phyloP scores from a whole-genome alignment of 1,140 invertebrate genomes.

The Bilobella aurantiaca region DNA sequence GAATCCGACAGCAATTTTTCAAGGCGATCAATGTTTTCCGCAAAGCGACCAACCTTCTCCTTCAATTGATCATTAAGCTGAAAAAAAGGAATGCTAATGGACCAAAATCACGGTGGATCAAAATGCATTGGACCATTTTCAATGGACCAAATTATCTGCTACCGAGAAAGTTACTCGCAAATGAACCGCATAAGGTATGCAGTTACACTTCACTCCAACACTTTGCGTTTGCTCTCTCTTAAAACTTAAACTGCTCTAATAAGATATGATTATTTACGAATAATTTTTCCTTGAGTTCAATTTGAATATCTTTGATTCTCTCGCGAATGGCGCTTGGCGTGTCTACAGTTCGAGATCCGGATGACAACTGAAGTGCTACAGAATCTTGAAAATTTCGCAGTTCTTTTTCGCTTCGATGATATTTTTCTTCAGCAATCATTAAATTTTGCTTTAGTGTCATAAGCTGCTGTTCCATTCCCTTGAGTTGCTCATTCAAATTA shows the following conservation, averaged over 20 bases:
- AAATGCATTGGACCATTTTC: too few species aligned
- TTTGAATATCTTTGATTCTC: conserved; percentile 58
- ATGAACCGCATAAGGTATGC: too few species aligned
- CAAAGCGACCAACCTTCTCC: conserved; percentile 35
- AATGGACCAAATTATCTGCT: too few species aligned
- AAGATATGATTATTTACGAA: conserved; percentile 45
- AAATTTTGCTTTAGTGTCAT: conserved; percentile 26
- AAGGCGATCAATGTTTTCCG: conserved; percentile 38
- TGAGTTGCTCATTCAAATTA: conserved; percentile 27
- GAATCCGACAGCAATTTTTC: conserved; percentile 36
- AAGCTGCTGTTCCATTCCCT: conserved; percentile 28
- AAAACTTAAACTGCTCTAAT: conserved; percentile 31
- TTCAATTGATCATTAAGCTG: conserved; percentile 32
- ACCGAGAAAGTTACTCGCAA: too few species aligned
- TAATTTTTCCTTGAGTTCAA: conserved; percentile 61
- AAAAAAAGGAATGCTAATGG: conserved; percentile 3
- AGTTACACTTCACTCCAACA: too few species aligned
- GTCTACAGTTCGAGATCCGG: conserved; percentile 58
- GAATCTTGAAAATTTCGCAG: conserved; percentile 57
- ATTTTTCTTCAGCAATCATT: conserved; percentile 21
- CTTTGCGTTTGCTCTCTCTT: too few species aligned
- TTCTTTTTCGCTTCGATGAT: conserved; percentile 48
- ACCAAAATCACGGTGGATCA: too few species aligned
- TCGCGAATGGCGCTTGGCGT: conserved; percentile 64
- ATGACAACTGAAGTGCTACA: conserved; percentile 53